A percentile compares a stretch with the other conserved stretches of the same genome.
These are phyloP conservation scores for Molorchus minor DNA, from an alignment of 2,888 invertebrate genomes.

Conservation along the genomic window DNA sequence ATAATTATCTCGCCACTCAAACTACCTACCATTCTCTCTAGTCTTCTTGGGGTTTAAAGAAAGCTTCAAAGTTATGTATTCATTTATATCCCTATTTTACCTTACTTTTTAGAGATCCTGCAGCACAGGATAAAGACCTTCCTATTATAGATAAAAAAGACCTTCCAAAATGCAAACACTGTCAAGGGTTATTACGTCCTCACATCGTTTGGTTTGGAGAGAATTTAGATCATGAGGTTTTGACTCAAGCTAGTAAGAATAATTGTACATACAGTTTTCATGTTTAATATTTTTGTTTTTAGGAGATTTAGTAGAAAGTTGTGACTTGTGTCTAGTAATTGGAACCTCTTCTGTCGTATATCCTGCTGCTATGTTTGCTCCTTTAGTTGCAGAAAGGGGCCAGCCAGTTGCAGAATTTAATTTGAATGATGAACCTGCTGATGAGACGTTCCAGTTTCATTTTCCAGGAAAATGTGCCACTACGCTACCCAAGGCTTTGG, in stretches of 20 bases:
- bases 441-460: constrained; percentile 53
- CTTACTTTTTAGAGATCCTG: constrained; percentile 52
- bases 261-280: not conserved
- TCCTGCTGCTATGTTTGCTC: constrained; percentile 89
- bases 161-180: constrained; percentile 77
- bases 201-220: constrained; percentile 93
- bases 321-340: constrained; percentile 83
- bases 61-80: no score
- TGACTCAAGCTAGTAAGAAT: constrained; percentile 70
- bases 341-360: constrained; percentile 90
- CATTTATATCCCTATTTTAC: no score
- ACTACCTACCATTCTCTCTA: no score
- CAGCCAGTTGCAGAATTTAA: constrained; percentile 82
- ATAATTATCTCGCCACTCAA: no score
- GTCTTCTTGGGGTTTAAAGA: no score
- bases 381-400: constrained; percentile 76
- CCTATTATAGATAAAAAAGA: constrained; percentile 71
- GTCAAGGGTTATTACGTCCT: constrained; percentile 77
- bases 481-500: constrained; percentile 58
- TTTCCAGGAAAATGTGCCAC: constrained; percentile 58
- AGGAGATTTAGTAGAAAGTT: constrained; percentile 72
- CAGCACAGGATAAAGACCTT: constrained; percentile 43
- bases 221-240: constrained; percentile 70
- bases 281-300: constrained; percentile 38
- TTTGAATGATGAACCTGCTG: constrained; percentile 54